Conservation (phyloP, 1,140 invertebrate genomes). For the Habropoda laboriosa region DNA sequence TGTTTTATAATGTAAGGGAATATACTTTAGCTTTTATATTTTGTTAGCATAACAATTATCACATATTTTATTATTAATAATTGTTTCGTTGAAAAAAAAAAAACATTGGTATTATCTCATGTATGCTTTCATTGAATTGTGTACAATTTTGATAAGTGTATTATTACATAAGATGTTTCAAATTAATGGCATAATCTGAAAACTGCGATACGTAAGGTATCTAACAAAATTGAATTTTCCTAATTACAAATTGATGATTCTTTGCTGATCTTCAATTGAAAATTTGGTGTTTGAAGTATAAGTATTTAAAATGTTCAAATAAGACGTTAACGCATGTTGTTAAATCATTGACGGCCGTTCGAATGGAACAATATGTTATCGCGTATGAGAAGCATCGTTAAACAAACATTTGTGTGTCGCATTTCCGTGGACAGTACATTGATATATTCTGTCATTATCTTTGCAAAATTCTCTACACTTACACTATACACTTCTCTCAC, state of each 20-base stretch:
- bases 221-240: not conserved
- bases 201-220: too few species aligned
- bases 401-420: not conserved
- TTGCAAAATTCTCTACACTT: not conserved
- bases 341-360: not conserved
- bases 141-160: constrained; percentile 10
- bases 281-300: not conserved
- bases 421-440: not conserved
- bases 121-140: constrained; percentile 10
- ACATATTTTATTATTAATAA: constrained; percentile 5
- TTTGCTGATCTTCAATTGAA: not conserved
- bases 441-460: not conserved
- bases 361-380: not conserved
- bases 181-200: not conserved
- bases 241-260: too few species aligned
- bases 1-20: not conserved
- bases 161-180: not conserved
- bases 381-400: not conserved
- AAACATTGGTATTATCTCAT: not conserved
- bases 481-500: not conserved
- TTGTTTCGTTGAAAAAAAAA: not conserved
- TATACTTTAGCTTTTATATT: constrained; percentile 1
- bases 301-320: not conserved
- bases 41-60: constrained; percentile 2
- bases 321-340: not conserved